Conservation (phyloP, 2,797 vertebrate species). For the Parambassis ranga region DNA sequence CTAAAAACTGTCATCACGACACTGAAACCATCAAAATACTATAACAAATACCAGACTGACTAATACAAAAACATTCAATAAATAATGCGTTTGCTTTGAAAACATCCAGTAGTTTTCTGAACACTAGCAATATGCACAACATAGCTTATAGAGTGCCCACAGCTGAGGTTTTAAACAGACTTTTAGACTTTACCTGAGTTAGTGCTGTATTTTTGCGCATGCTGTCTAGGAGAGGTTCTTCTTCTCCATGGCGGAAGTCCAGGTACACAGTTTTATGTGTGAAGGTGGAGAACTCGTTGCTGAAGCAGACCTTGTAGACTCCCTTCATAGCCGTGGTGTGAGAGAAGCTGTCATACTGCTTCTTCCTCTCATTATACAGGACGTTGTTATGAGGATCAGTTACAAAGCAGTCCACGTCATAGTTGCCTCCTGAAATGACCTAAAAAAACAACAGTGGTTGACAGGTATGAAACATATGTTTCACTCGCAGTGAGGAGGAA, state of each 20-base stretch:
- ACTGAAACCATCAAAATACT: neutral
- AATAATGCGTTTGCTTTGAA: neutral
- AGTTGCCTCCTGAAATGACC: conserved; percentile 92
- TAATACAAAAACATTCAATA: neutral
- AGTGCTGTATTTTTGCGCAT: conserved; percentile 81
- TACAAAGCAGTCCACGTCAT: conserved; percentile 90
- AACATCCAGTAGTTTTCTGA: too few species aligned
- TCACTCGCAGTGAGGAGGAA: too few species aligned
- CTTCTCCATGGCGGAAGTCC: conserved; percentile 85
- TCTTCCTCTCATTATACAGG: conserved; percentile 87
- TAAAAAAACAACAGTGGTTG: conserved; percentile 37
- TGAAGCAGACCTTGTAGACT: conserved; percentile 89
- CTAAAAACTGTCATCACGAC: neutral
- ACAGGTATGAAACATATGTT: too few species aligned
- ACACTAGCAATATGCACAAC: too few species aligned
- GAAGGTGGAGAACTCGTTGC: conserved; percentile 93
- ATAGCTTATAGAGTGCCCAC: too few species aligned
- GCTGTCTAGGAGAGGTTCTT: conserved; percentile 80
- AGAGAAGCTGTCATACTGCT: conserved; percentile 89
- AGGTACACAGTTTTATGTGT: conserved; percentile 89
- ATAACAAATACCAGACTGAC: too few species aligned
- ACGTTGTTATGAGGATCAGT: conserved; percentile 81
- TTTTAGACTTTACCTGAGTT: conserved; percentile 83
- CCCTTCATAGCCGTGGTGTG: conserved; percentile 80
- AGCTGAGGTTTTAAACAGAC: too few species aligned